These are phyloP conservation scores for Strongylocentrotus purpuratus DNA, from an alignment of 35 echinoderm and acorn worm genomes.

Conservation along the genomic window DNA sequence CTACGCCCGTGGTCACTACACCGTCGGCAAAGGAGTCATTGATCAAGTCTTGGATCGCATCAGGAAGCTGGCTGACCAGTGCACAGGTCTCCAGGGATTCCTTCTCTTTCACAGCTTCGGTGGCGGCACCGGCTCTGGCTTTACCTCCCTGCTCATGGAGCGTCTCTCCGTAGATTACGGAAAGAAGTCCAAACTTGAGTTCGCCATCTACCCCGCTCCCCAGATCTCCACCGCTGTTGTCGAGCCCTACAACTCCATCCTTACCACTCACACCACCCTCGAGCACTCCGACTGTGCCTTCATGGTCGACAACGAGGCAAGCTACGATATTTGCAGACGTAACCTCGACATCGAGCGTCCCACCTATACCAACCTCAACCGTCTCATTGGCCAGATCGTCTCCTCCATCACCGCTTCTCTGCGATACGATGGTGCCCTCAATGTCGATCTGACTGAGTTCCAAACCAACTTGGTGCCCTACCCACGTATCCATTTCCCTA, in stretches of 20 bases:
- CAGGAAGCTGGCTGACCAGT: conserved; percentile 65
- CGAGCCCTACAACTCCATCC: conserved; percentile 78
- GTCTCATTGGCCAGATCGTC: conserved; percentile 83
- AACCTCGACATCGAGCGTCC: conserved; percentile 85
- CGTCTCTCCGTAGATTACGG: conserved; percentile 56
- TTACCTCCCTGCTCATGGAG: conserved; percentile 67
- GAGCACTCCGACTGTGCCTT: conserved; percentile 90
- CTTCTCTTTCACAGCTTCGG: conserved; percentile 63
- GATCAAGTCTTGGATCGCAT: background rate
- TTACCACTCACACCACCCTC: conserved; percentile 65
- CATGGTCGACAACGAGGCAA: conserved; percentile 92
- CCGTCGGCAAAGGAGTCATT: background rate
- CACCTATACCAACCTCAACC: conserved; percentile 81
- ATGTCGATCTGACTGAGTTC: conserved; percentile 85
- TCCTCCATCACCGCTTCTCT: conserved; percentile 85
- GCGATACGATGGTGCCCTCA: conserved; percentile 78
- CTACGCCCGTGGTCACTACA: conserved; percentile 79
- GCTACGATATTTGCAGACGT: conserved; percentile 78
- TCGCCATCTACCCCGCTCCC: conserved; percentile 68
- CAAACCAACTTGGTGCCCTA: conserved; percentile 90
- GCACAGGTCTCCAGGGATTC: conserved; percentile 70
- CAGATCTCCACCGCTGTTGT: conserved; percentile 79
- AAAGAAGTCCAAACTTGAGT: conserved; percentile 59
- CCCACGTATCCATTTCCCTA: conserved; percentile 87
- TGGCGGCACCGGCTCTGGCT: conserved; percentile 65